Conservation (phyloP, 2,888 invertebrate species). For the Amphimallon solstitiale region DNA sequence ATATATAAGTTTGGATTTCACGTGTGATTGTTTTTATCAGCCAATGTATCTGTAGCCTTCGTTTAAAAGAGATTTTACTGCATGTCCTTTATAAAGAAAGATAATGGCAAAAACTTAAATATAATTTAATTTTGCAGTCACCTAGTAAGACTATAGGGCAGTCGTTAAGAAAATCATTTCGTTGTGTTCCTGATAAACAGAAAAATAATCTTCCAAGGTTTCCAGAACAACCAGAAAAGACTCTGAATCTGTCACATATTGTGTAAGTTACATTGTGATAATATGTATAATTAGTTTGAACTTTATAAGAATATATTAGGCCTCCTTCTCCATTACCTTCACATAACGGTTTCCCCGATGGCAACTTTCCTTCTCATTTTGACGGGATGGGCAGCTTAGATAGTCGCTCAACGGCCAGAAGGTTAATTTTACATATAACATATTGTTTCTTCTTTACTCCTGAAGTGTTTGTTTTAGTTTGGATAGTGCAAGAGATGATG, state of each 20-base stretch:
- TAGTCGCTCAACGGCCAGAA: constrained; percentile 72
- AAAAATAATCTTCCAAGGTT: constrained; percentile 85
- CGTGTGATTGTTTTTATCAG: too few relatives aligned
- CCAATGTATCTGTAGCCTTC: too few relatives aligned
- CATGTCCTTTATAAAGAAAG: too few relatives aligned
- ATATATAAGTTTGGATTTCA: too few relatives aligned
- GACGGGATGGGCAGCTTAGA: constrained; percentile 80
- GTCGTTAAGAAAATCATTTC: constrained; percentile 95
- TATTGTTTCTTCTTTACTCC: constrained; percentile 14
- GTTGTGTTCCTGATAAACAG: constrained; percentile 94
- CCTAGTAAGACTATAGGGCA: constrained; percentile 97
- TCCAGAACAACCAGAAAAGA: constrained; percentile 94
- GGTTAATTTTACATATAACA: constrained; percentile 55
- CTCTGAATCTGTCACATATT: constrained; percentile 94
- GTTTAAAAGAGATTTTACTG: too few relatives aligned
- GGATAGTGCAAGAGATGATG: constrained; percentile 78
- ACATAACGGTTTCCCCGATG: constrained; percentile 92
- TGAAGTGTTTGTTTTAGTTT: constrained; percentile 53
- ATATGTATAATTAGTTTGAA: neutral
- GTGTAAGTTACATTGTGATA: constrained; percentile 73
- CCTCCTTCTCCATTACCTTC: constrained; percentile 93
- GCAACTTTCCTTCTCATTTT: constrained; percentile 71
- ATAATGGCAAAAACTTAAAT: too few relatives aligned
- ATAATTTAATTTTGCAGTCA: constrained; percentile 68
- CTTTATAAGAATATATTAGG: constrained; percentile 62